These are phyloP conservation scores for Apeira syringaria DNA, from an alignment of 2,888 invertebrate genomes.

Conservation along the genomic window DNA sequence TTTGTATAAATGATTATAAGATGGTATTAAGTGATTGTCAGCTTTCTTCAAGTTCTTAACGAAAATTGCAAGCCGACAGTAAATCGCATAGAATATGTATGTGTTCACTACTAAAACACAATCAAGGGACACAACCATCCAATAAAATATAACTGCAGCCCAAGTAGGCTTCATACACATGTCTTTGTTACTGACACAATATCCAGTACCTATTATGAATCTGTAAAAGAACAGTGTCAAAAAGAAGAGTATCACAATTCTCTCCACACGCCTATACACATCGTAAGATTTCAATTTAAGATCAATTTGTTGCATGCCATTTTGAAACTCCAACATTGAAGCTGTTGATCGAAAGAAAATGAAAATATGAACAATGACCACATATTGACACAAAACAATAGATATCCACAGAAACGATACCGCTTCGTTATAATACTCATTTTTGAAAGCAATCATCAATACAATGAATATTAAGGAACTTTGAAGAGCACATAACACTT, in stretches of 20 bases:
- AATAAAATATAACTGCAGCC: background rate
- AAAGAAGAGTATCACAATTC: background rate
- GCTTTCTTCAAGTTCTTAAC: background rate
- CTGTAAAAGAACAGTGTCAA: background rate
- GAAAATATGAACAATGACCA: background rate
- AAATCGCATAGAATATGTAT: background rate
- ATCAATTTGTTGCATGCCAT: background rate
- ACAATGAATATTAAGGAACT: background rate
- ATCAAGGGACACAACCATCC: background rate
- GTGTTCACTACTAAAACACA: background rate
- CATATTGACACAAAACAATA: background rate
- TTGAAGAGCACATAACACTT: background rate
- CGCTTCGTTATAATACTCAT: background rate
- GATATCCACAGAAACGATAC: background rate
- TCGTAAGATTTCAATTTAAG: background rate
- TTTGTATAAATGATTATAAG: background rate
- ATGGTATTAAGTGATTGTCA: background rate
- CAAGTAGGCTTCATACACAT: background rate
- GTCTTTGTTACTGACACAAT: background rate
- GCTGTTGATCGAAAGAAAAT: background rate
- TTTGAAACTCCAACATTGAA: background rate
- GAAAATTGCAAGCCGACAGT: background rate
- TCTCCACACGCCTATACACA: background rate
- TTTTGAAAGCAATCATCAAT: background rate
- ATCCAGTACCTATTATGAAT: background rate